These are phyloP conservation scores for Meandrina meandrites DNA, from an alignment of 92 coral and sea anemone species.

Conservation along the genomic window DNA sequence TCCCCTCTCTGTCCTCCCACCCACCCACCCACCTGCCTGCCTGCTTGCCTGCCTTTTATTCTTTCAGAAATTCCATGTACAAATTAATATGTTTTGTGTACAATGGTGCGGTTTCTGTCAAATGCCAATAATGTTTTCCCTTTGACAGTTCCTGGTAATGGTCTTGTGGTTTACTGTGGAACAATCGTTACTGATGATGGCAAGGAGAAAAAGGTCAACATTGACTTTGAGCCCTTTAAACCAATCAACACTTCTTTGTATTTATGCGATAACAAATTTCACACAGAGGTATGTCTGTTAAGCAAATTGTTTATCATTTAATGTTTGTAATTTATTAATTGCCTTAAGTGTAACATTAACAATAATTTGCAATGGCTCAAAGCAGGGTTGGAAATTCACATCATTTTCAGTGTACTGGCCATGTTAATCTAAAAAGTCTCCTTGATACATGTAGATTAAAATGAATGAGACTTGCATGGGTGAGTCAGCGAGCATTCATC, in stretches of 20 bases:
- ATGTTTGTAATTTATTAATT: not conserved
- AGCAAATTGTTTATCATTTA: not conserved
- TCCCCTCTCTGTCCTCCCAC: no score
- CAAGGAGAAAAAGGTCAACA: slow-evolving; percentile 96
- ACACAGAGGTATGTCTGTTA: slow-evolving; percentile 80
- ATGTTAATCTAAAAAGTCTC: not conserved
- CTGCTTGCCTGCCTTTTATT: no score
- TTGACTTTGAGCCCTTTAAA: slow-evolving; percentile 95
- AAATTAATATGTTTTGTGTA: no score
- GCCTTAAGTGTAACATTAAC: not conserved
- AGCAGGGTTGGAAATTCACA: no score
- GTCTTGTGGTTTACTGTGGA: slow-evolving; percentile 96
- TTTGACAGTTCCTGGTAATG: slow-evolving; percentile 89
- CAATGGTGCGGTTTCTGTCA: no score
- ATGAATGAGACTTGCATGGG: no score
- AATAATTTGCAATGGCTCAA: no score
- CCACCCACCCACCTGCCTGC: no score
- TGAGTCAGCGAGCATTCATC: no score
- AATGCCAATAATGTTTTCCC: not conserved
- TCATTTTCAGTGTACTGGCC: no score
- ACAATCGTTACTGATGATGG: slow-evolving; percentile 99
- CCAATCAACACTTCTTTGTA: slow-evolving; percentile 97
- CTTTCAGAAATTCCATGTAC: no score
- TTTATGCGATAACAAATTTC: slow-evolving; percentile 96
- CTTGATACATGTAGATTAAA: no score